Percentiles rank a stretch among this genome's conserved stretches.
These are phyloP conservation scores for Gracilinanus agilis DNA, from an alignment of 2,113 vertebrate genomes.

Conservation along the genomic window DNA sequence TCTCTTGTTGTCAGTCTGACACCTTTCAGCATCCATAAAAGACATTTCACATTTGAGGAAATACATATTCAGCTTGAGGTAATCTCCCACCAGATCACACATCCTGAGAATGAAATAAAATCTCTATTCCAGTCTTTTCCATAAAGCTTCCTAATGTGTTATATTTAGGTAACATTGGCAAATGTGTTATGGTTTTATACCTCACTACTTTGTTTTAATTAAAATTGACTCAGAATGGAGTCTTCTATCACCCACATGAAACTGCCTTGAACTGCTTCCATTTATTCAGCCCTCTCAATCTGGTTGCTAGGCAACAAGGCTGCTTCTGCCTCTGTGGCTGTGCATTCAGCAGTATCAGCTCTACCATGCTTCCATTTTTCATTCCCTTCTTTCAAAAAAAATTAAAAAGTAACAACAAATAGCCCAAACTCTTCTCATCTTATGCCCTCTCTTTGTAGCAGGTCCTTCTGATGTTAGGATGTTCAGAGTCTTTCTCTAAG, in stretches of 20 bases:
- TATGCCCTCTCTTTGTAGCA: conserved; percentile 19
- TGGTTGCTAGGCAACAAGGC: conserved; percentile 73
- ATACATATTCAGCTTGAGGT: background rate
- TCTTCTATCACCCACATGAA: conserved; percentile 45
- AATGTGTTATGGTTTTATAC: conserved; percentile 5
- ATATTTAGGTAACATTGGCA: conserved; percentile 29
- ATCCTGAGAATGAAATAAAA: background rate
- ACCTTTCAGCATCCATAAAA: background rate
- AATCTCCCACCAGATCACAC: background rate
- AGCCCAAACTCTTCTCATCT: background rate
- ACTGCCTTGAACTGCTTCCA: conserved; percentile 58
- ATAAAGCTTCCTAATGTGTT: background rate
- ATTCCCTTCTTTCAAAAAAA: conserved; percentile 30
- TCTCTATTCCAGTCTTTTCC: background rate
- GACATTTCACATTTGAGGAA: conserved; percentile 15
- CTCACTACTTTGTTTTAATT: conserved; percentile 57
- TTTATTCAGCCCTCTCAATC: conserved; percentile 14
- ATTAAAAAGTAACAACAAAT: background rate
- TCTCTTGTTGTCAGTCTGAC: background rate
- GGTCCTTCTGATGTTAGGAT: background rate
- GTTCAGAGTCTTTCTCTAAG: background rate
- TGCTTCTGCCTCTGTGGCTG: background rate
- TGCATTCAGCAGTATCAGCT: background rate
- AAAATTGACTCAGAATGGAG: conserved; percentile 50
- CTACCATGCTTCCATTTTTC: conserved; percentile 10